Percentiles rank a stretch among this genome's conserved stretches.
These are phyloP conservation scores for Linepithema humile DNA, from an alignment of 1,140 invertebrate species.

Conservation along the genomic window DNA sequence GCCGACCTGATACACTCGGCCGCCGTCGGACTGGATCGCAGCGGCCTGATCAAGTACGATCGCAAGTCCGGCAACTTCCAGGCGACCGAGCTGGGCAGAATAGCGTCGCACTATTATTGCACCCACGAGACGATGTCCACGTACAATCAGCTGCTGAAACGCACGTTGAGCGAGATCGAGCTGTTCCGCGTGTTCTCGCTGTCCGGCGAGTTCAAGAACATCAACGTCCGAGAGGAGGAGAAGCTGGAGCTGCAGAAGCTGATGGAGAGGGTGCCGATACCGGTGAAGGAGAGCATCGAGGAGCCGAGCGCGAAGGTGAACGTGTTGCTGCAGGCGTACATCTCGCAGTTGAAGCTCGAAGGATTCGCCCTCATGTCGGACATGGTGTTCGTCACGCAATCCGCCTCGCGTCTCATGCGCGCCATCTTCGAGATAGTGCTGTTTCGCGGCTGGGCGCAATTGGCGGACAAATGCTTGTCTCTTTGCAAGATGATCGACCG, in stretches of 20 bases:
- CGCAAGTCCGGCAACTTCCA: conserved; percentile 97
- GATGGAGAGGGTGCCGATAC: conserved; percentile 99
- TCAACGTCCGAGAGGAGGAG: conserved; percentile 98
- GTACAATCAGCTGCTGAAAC: conserved; percentile 98
- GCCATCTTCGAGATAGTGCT: conserved; percentile 99
- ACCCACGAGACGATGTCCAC: conserved; percentile 98
- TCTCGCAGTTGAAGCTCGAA: conserved; percentile 99
- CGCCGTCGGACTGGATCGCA: conserved; percentile 94
- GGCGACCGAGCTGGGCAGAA: conserved; percentile 96
- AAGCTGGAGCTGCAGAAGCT: conserved; percentile 98
- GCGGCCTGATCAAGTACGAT: conserved; percentile 98
- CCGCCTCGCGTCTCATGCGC: conserved; percentile 96
- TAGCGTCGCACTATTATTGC: conserved; percentile 99
- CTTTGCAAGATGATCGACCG: conserved; percentile 99
- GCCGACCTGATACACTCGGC: conserved; percentile 99
- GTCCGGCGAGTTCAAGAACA: conserved; percentile 97
- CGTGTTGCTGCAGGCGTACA: conserved; percentile 98
- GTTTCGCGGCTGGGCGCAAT: conserved; percentile 97
- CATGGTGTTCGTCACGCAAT: conserved; percentile 99
- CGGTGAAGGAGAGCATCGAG: conserved; percentile 99
- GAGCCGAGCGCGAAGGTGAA: conserved; percentile 99
- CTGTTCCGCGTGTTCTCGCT: conserved; percentile 99
- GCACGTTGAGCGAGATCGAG: conserved; percentile 98
- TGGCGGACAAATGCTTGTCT: conserved; percentile 97
- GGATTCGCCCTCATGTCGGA: conserved; percentile 99